Conservation (phyloP, 2,888 invertebrate genomes). For the Tryphoninae sp. region DNA sequence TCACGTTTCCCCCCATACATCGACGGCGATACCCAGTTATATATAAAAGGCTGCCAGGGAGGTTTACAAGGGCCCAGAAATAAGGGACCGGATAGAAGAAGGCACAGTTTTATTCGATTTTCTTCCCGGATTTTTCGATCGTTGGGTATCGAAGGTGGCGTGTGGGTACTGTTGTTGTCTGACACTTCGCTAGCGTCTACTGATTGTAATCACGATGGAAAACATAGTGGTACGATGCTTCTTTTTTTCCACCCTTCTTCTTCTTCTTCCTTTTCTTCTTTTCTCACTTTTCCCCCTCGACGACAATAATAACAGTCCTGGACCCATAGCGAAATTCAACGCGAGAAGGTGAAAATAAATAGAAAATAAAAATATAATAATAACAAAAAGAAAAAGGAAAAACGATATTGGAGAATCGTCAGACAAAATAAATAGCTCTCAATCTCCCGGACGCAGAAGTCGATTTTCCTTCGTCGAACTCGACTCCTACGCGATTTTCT, state of each 20-base stretch:
- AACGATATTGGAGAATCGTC: too few relatives aligned
- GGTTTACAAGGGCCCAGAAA: neutral
- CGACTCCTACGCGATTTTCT: too few relatives aligned
- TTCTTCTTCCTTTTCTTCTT: neutral
- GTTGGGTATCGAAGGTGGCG: slow-evolving; percentile 25
- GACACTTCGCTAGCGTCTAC: neutral
- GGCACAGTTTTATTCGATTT: slow-evolving; percentile 49
- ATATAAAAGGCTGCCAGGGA: neutral
- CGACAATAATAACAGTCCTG: neutral
- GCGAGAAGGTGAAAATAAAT: too few relatives aligned
- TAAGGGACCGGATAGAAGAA: slow-evolving; percentile 11
- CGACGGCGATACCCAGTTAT: neutral
- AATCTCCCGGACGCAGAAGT: too few relatives aligned
- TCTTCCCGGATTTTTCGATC: slow-evolving; percentile 30
- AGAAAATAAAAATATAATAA: too few relatives aligned
- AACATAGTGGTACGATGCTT: slow-evolving; percentile 18
- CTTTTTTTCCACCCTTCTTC: neutral
- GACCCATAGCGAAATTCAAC: too few relatives aligned
- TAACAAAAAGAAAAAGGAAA: too few relatives aligned
- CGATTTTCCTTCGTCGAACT: too few relatives aligned
- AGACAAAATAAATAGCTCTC: too few relatives aligned
- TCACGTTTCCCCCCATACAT: neutral
- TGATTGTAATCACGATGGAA: slow-evolving; percentile 54
- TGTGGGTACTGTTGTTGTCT: neutral
- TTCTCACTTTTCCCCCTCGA: neutral